These are phyloP conservation scores for Eudorcas thomsonii DNA, from an alignment of 2,113 vertebrate genomes.

Conservation along the genomic window DNA sequence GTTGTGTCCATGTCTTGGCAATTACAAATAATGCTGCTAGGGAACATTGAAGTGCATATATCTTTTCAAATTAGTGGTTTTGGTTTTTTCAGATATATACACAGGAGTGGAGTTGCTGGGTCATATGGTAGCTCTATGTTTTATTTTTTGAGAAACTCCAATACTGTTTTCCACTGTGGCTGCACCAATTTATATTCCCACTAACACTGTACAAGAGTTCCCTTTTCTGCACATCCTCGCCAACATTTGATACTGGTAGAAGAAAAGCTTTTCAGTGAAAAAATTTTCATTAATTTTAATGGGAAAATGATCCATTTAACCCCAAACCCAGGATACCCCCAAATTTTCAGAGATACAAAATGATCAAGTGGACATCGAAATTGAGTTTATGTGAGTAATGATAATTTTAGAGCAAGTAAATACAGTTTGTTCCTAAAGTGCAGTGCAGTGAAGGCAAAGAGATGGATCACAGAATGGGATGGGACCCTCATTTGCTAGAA, in stretches of 20 bases:
- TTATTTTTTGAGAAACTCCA: not conserved
- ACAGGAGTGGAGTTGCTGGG: not conserved
- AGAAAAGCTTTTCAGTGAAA: not conserved
- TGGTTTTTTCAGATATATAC: not conserved
- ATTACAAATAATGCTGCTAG: not conserved
- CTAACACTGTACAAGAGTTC: not conserved
- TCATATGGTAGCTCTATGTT: not conserved
- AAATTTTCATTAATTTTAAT: not conserved
- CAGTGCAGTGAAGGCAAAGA: not conserved
- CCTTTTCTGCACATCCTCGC: not conserved
- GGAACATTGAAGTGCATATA: not conserved
- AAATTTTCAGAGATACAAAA: not conserved
- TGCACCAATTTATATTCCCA: not conserved
- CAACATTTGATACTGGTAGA: not conserved
- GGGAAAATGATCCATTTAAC: not conserved
- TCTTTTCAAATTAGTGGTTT: not conserved
- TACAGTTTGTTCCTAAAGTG: not conserved
- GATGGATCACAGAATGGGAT: not conserved
- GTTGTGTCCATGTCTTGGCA: not conserved
- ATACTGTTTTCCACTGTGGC: not conserved
- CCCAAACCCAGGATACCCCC: not conserved
- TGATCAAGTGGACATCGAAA: not conserved
- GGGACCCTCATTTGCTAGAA: not conserved
- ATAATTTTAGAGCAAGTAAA: not conserved
- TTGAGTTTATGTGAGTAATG: not conserved